A percentile compares a stretch with the other conserved stretches of the same genome.
Conservation (phyloP, 2,888 invertebrate genomes). For the Brachyopa scutellaris region DNA sequence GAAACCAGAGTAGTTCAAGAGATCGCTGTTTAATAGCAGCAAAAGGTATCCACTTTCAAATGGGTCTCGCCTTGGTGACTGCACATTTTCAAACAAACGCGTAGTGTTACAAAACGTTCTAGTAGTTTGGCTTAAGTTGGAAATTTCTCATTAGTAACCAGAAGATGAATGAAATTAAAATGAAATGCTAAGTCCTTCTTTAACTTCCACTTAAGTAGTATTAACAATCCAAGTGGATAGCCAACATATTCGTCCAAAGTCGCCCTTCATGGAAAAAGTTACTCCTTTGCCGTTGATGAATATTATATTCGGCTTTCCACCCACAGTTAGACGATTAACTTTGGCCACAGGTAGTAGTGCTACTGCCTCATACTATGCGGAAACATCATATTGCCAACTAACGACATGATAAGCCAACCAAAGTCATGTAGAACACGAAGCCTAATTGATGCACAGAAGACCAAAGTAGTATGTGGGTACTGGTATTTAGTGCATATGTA, state of each 20-base stretch:
- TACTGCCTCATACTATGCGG: too few relatives aligned
- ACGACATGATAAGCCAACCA: constrained; percentile 26
- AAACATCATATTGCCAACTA: background rate
- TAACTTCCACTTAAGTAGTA: background rate
- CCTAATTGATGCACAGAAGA: constrained; percentile 39
- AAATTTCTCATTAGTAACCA: too few relatives aligned
- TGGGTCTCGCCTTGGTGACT: too few relatives aligned
- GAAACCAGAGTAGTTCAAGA: background rate
- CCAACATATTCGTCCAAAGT: background rate
- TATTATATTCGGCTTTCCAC: too few relatives aligned
- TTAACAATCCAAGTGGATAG: background rate
- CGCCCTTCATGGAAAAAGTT: background rate
- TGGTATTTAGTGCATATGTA: too few relatives aligned
- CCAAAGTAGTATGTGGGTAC: too few relatives aligned
- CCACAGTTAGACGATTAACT: background rate
- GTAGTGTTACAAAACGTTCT: too few relatives aligned
- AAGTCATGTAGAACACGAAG: constrained; percentile 40
- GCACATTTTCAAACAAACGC: too few relatives aligned
- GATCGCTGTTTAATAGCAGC: background rate
- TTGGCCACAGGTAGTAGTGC: background rate
- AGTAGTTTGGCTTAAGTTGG: too few relatives aligned
- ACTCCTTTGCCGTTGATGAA: background rate
- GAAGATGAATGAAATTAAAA: background rate
- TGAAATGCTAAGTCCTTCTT: too few relatives aligned
- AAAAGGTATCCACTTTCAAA: too few relatives aligned